Base-by-base conservation (phyloP, 2,797 vertebrate species). In the Danio choprae region DNA sequence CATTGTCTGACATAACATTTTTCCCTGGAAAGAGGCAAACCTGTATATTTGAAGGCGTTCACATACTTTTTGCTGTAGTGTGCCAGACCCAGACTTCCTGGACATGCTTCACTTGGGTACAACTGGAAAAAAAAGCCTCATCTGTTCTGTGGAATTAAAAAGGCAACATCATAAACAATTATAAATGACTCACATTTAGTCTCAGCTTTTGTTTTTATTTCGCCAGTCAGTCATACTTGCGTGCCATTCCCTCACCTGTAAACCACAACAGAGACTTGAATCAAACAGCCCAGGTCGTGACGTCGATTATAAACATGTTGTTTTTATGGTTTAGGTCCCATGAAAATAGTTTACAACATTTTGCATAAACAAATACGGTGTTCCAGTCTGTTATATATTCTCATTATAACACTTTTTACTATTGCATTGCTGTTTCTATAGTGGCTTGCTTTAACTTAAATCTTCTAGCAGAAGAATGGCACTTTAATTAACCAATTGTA, bases 11-110 rank as follows among this genome's bases (percentile, higher is more conserved):
- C 12, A 1, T 15, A 22, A 68, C 22, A 50, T n/a, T 50, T 20
- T 68, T 36, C 8, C 68, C 22, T 50, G 65, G 65, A 65, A 50
- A 51, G 29, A n/a, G 7, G 20, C 9, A 68, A 68, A 68, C 65
- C 44, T 36, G 65, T 50, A 15, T 8, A 22, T 36, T 6, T 4
- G 13, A 22, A 10, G 22, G 50, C 12, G 44, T 46, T 12, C 7
- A 36, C 20, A 50, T 68, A 50, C 13, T 29, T 50, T 16, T 38
- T 67, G 20, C 64, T 22, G 11, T 18, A 41, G 6, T 65, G 43
- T 46, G 22, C 20, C 13, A 9, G 5, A 6, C 7, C 59, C 20
- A 29, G 2, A 63, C 20, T 2, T 73, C 40, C 36, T 43, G 55
- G 48, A 43, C 10, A 8, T 55, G 50, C 4, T 40, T 41, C 18